Evolutionary conservation across 2,888 invertebrate genomes (phyloP).

Genomic region (Drosophila pseudotalamancana): DNA sequence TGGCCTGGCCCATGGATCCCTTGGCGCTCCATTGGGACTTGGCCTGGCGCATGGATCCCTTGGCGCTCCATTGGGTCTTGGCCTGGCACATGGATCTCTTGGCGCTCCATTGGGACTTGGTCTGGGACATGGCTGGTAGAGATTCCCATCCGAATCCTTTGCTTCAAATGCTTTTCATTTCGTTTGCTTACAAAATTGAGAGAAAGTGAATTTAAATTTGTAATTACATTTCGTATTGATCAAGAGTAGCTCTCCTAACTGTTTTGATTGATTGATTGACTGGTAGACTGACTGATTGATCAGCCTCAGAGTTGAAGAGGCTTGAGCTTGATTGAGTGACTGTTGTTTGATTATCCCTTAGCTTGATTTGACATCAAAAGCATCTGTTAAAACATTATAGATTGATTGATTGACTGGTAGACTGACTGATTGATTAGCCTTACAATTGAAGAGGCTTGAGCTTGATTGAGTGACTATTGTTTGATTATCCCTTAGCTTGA

Average conservation of each 20-base stretch:
- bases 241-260: conserved; percentile 4
- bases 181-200: conserved; percentile 13
- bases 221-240: conserved; percentile 29
- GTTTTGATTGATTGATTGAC: conserved; percentile 22
- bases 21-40: conserved; percentile 1
- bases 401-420: conserved; percentile 18
- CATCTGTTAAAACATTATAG: conserved; percentile 11
- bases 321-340: too few relatives aligned
- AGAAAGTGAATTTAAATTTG: conserved; percentile 16
- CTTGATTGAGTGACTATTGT: too few relatives aligned
- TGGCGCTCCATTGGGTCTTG: conserved; percentile 18
- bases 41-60: not conserved
- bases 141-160: not conserved
- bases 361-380: too few relatives aligned
- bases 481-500: too few relatives aligned
- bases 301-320: not conserved
- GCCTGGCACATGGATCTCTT: conserved; percentile 12
- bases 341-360: too few relatives aligned
- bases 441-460: too few relatives aligned
- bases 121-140: conserved; percentile 80
- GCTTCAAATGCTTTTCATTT: conserved; percentile 41
- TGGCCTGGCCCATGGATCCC: not conserved
- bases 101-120: conserved; percentile 20
- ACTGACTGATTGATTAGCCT: conserved; percentile 8
- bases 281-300: conserved; percentile 8